Evolutionary conservation across 2,113 vertebrate species (phyloP).

Genomic region (Orthonyx spaldingii): DNA sequence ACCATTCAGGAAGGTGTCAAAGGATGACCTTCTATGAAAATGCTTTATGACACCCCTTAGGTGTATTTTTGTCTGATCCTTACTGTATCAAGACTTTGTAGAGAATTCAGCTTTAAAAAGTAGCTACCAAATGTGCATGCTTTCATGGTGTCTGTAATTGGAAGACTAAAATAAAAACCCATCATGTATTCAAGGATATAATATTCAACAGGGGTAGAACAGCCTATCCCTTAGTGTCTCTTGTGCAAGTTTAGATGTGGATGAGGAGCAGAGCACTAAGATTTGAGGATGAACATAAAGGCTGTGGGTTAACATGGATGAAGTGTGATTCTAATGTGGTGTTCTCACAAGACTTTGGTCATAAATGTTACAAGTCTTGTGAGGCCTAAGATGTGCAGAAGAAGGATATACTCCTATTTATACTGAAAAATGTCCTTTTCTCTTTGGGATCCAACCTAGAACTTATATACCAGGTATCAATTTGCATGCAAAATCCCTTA

Average conservation of each 20-base stretch:
- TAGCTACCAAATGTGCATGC: neutral
- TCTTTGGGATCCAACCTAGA: neutral
- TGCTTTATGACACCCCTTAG: neutral
- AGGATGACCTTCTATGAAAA: neutral
- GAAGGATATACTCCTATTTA: neutral
- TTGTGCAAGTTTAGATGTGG: neutral
- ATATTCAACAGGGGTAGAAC: neutral
- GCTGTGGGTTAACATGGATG: neutral
- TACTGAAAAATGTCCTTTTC: neutral
- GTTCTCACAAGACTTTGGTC: neutral
- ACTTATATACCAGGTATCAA: neutral
- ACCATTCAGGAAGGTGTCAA: neutral
- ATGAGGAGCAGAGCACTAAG: neutral
- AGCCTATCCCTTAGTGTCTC: neutral
- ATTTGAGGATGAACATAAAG: neutral
- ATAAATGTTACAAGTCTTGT: neutral
- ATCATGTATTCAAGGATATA: neutral
- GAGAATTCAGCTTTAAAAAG: neutral
- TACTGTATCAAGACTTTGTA: neutral
- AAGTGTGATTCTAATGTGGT: neutral
- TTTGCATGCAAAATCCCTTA: neutral
- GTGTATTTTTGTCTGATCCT: constrained; percentile 23
- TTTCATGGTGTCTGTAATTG: neutral
- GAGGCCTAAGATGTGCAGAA: neutral
- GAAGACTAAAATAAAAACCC: neutral